Base-by-base conservation (phyloP, 2,797 vertebrate genomes). In the Protonibea diacanthus region DNA sequence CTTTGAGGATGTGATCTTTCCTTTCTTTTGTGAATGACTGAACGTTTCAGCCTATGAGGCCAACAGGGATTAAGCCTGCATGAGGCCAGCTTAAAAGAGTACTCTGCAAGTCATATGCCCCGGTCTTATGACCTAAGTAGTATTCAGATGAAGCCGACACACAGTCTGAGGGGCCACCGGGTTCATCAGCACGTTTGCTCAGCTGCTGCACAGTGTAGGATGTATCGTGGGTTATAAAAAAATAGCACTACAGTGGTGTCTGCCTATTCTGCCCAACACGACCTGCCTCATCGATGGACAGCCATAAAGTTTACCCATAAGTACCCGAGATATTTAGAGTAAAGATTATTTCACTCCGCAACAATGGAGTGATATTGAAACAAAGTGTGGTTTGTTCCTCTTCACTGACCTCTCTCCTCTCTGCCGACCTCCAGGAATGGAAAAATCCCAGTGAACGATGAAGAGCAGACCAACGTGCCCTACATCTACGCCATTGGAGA, bases 401-500 rank as follows among this genome's bases (percentile, higher is more conserved):
- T 40, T 56, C 6, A 0, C 18, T 74, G 23, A 71, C 18, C 2
- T 29, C 17, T 66, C 8, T 2, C 0, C 29, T 29, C 29, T 29
- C 5, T 62, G 5, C 38, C 38, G 0, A 52, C 48, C 10, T 73
- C 3, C 63, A 99, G 98, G 89, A 99, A 92, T 77, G 97, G 98
- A 5, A 99, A 98, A 76, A 86, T 99, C 56, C 97, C 96, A 5
- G 97, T 97, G 38, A 97, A 96, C 4, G 97, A 98, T 29, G 93
- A 95, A 73, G 98, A 99, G 60, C 97, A 98, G 95, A 98, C 98
- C 75, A 99, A 88, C 0, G 93, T 99, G 85, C 95, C 97, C 42
- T 95, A 99, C 52, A 91, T 99, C 87, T 97, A 97, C 0, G 98
- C 97, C 49, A 93, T 99, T 6, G 98, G 98, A 6, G 98, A 99